Percentiles rank a stretch among this genome's conserved stretches.
These are phyloP conservation scores for Villa cingulata DNA, from an alignment of 2,888 invertebrate genomes.

Conservation along the genomic window DNA sequence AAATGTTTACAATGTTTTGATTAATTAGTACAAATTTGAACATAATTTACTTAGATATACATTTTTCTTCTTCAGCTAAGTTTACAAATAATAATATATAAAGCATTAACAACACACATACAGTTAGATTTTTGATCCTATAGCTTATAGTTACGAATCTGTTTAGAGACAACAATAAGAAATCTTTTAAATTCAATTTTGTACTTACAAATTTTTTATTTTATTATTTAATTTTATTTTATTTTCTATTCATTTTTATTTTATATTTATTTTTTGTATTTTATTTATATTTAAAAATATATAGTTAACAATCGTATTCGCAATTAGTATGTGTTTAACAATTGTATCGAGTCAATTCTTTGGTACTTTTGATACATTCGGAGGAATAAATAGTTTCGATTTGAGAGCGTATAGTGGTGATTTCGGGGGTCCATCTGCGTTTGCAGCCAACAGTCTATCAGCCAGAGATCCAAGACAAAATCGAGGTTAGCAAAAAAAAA, in stretches of 20 bases:
- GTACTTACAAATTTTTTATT: no score
- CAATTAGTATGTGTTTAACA: constrained; percentile 28
- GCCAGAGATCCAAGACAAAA: constrained; percentile 32
- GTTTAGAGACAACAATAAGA: no score
- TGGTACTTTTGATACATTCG: constrained; percentile 18
- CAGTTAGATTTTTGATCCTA: no score
- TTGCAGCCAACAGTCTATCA: constrained; percentile 9
- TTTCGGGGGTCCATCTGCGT: constrained; percentile 13
- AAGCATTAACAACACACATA: no score
- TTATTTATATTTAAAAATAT: constrained; percentile 13
- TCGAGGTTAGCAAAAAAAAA: constrained; percentile 24
- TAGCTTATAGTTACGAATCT: no score
- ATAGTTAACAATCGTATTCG: constrained; percentile 28
- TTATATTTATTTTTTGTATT: constrained; percentile 6
- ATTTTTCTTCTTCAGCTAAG: no score
- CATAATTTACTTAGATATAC: background rate
- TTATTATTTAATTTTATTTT: no score
- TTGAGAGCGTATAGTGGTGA: constrained; percentile 13
- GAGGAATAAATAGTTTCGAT: constrained; percentile 11
- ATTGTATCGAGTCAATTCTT: constrained; percentile 30
- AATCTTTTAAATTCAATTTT: no score
- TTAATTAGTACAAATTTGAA: background rate
- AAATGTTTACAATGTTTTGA: background rate
- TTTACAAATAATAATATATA: no score
- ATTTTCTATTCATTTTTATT: background rate